Evolutionary conservation across 1,140 invertebrate genomes (phyloP).

Genomic region (Dysdera silvatica): DNA sequence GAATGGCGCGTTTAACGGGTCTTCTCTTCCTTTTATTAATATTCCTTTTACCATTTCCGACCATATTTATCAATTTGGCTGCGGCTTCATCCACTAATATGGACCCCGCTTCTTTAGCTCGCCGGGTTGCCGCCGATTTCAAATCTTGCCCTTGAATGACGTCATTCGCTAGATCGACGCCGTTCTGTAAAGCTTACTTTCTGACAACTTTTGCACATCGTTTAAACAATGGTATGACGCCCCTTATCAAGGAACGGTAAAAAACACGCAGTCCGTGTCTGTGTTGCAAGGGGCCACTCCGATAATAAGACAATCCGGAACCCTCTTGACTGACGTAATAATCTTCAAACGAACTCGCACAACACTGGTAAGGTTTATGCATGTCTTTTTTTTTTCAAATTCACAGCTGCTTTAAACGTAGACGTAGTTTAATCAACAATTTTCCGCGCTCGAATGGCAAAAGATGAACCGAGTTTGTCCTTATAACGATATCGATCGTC

Average conservation of each 20-base stretch:
- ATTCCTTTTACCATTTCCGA: neutral
- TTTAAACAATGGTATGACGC: slow-evolving; percentile 1
- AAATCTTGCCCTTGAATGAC: slow-evolving; percentile 1
- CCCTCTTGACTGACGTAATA: neutral
- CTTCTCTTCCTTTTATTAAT: slow-evolving; percentile 17
- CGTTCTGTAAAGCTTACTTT: slow-evolving; percentile 4
- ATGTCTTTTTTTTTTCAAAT: neutral
- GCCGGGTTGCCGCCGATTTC: neutral
- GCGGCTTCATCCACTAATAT: neutral
- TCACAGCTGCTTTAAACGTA: neutral
- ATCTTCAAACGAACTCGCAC: neutral
- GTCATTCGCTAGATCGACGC: neutral
- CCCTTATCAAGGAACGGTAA: neutral
- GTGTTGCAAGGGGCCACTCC: neutral
- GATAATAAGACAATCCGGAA: neutral
- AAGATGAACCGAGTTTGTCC: neutral
- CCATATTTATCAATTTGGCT: neutral
- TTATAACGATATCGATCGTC: neutral
- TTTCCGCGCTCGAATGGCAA: slow-evolving; percentile 9
- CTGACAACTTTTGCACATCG: neutral
- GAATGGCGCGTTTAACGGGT: neutral
- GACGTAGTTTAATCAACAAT: neutral
- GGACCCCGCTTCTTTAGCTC: neutral
- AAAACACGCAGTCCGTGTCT: neutral
- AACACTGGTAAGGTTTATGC: neutral